phyloP scores from a whole-genome alignment of 2,797 vertebrate species.

The Vespertilio murinus region DNA sequence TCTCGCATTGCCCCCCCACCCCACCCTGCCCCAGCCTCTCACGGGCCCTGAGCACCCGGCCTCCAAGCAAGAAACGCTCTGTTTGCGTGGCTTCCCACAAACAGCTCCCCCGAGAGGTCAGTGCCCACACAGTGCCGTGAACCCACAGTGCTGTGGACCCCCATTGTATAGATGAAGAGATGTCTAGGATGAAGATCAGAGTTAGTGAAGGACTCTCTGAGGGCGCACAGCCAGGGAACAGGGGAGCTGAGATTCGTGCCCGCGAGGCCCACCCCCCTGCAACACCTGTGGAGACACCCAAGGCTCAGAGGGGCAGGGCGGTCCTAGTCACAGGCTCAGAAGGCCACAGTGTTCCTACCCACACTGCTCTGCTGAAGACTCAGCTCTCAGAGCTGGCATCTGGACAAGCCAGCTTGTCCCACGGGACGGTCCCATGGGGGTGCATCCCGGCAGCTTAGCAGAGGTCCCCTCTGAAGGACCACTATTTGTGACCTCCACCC shows the following conservation, averaged over 20 bases:
- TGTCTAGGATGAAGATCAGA: not conserved
- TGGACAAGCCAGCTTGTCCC: not conserved
- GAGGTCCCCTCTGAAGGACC: not conserved
- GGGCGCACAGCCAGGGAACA: not conserved
- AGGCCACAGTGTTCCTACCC: not conserved
- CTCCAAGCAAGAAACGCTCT: not conserved
- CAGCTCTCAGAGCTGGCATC: not conserved
- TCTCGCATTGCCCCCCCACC: not conserved
- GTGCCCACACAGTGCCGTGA: not conserved
- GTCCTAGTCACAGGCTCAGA: not conserved
- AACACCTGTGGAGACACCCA: not conserved
- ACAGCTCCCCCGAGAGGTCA: not conserved
- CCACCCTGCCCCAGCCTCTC: not conserved
- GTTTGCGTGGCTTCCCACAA: not conserved
- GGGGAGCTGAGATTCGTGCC: not conserved
- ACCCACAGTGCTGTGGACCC: not conserved
- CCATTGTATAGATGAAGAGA: not conserved
- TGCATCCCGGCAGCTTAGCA: not conserved
- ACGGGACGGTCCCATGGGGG: not conserved
- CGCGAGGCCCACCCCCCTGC: rapidly evolving
- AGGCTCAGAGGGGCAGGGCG: not conserved
- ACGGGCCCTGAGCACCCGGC: not conserved
- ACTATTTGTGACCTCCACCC: not conserved
- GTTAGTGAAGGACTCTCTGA: not conserved
- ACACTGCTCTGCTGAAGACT: not conserved